A percentile compares a stretch with the other conserved stretches of the same genome.
Conservation (phyloP, 2,113 vertebrate genomes). For the Oncorhynchus kisutch region DNA sequence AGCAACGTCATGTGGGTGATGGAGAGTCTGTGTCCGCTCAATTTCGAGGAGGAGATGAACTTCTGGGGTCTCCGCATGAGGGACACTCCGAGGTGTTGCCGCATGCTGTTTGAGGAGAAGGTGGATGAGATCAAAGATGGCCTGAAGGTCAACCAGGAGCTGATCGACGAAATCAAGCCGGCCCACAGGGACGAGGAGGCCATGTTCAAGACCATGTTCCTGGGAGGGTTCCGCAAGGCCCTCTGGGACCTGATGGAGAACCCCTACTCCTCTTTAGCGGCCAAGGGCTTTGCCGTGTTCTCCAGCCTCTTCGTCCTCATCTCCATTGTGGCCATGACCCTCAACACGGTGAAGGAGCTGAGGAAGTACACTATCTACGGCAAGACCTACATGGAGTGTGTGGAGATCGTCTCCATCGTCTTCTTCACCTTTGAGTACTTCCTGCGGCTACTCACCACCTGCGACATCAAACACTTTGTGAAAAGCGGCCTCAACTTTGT, state of each 20-base stretch:
- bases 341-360: slow-evolving; percentile 86
- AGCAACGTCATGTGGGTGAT: slow-evolving; percentile 85
- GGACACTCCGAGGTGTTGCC: slow-evolving; percentile 82
- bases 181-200: slow-evolving; percentile 57
- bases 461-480: slow-evolving; percentile 79
- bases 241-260: slow-evolving; percentile 89
- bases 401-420: slow-evolving; percentile 82
- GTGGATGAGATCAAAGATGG: slow-evolving; percentile 83
- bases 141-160: slow-evolving; percentile 83
- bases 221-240: slow-evolving; percentile 72
- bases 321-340: slow-evolving; percentile 87
- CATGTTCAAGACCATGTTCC: slow-evolving; percentile 75
- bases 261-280: slow-evolving; percentile 82
- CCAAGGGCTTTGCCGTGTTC: slow-evolving; percentile 85
- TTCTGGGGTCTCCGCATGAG: slow-evolving; percentile 87
- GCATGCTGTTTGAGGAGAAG: slow-evolving; percentile 86
- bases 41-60: slow-evolving; percentile 83
- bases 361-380: slow-evolving; percentile 69
- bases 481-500: slow-evolving; percentile 84
- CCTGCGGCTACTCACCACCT: slow-evolving; percentile 81
- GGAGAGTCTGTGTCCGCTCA: slow-evolving; percentile 83
- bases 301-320: slow-evolving; percentile 87
- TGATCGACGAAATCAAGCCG: slow-evolving; percentile 82
- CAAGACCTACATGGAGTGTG: slow-evolving; percentile 82
- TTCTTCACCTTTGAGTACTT: slow-evolving; percentile 87